phyloP scores from a whole-genome alignment of 2,888 invertebrate species.

The Eupithecia insigniata region DNA sequence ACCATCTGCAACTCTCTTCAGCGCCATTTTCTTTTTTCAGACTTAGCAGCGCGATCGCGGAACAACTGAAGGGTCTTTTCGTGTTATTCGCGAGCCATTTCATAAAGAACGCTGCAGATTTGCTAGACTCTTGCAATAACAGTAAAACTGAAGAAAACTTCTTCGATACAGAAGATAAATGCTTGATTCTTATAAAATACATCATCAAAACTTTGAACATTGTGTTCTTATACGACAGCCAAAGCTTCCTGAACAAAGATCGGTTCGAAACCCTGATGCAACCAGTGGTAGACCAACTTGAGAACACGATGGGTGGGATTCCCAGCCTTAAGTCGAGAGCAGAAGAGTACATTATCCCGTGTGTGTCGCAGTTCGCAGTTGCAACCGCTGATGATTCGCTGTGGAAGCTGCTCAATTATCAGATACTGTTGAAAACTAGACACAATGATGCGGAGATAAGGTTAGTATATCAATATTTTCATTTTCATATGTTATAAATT shows the following conservation, averaged over 20 bases:
- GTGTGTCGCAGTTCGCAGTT: constrained; percentile 92
- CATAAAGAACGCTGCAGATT: constrained; percentile 90
- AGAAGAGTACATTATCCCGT: constrained; percentile 87
- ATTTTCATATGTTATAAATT: too few species aligned
- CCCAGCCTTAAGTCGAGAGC: constrained; percentile 85
- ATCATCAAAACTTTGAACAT: constrained; percentile 90
- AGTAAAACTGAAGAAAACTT: constrained; percentile 81
- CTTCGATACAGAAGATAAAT: constrained; percentile 83
- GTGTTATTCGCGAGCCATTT: constrained; percentile 95
- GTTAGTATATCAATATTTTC: constrained; percentile 51
- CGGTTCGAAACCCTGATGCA: constrained; percentile 93
- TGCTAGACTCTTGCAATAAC: constrained; percentile 88
- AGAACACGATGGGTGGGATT: constrained; percentile 88
- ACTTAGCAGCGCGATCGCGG: constrained; percentile 90
- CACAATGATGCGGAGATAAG: constrained; percentile 89
- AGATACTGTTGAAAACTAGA: constrained; percentile 94
- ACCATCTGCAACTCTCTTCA: neutral
- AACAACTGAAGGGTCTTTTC: constrained; percentile 93
- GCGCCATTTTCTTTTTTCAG: constrained; percentile 66
- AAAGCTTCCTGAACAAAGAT: constrained; percentile 92
- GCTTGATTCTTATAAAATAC: constrained; percentile 86
- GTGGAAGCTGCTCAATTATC: constrained; percentile 96
- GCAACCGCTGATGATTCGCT: constrained; percentile 93
- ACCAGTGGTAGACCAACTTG: constrained; percentile 94
- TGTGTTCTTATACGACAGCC: constrained; percentile 92